Conservation (phyloP, 2,888 invertebrate genomes). For the Brenthis hecate region DNA sequence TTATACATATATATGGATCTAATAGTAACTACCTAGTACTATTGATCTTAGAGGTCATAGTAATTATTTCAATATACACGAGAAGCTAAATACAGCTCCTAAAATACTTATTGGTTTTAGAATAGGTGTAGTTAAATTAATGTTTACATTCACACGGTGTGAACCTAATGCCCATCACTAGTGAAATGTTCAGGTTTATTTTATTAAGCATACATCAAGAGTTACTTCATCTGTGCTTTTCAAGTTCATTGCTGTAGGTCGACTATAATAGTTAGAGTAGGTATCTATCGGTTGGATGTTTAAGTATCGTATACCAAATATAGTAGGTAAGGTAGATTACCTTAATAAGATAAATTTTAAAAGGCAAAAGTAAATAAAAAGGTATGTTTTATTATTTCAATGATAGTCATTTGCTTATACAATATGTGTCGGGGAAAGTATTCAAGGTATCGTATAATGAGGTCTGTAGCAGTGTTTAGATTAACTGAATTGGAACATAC, state of each 20-base stretch:
- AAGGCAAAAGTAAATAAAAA: neutral
- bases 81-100: no score
- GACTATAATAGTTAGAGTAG: neutral
- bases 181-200: conserved; percentile 36
- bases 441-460: no score
- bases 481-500: conserved; percentile 7
- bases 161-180: conserved; percentile 3
- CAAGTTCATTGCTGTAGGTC: conserved; percentile 22
- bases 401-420: no score
- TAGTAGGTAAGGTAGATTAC: neutral
- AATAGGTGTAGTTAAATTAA: conserved; percentile 2
- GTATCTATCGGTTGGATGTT: neutral
- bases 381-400: neutral
- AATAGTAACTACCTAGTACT: no score
- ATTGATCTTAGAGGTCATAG: no score
- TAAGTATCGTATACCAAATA: neutral
- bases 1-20: no score
- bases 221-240: conserved; percentile 53
- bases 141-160: conserved; percentile 17
- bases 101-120: neutral
- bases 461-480: neutral
- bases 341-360: neutral
- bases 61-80: no score
- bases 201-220: conserved; percentile 44
- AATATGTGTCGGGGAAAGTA: no score